Conservation (phyloP, 1,140 invertebrate species). For the Drosophila trapezifrons region DNA sequence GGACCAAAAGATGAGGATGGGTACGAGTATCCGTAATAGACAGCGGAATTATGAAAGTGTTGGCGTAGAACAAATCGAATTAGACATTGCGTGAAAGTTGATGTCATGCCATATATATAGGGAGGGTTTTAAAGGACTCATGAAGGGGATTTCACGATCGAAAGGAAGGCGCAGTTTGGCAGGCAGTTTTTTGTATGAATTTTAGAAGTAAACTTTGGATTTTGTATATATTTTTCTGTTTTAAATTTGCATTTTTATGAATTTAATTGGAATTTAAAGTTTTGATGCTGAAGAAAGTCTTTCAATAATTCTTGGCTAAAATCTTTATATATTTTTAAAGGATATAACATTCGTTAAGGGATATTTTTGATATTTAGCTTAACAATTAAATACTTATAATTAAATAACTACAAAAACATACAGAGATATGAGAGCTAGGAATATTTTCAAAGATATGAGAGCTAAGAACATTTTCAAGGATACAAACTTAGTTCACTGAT, state of each 20-base stretch:
- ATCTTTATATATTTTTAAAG: no score
- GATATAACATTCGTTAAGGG: no score
- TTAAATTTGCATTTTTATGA: background rate
- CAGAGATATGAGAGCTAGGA: no score
- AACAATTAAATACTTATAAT: no score
- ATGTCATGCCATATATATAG: slow-evolving; percentile 49
- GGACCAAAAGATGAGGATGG: slow-evolving; percentile 17
- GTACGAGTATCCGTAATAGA: slow-evolving; percentile 58
- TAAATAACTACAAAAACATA: no score
- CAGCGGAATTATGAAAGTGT: slow-evolving; percentile 82
- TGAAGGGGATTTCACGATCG: background rate
- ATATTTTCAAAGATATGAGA: no score
- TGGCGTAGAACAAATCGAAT: slow-evolving; percentile 82
- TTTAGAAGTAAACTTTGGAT: background rate
- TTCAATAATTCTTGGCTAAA: no score
- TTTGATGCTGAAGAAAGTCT: no score
- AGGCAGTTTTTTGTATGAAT: background rate
- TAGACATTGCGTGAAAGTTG: slow-evolving; percentile 73
- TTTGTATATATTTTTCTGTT: background rate
- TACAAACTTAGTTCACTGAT: no score
- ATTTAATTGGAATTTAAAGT: no score
- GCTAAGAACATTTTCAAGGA: no score
- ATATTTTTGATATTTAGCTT: no score
- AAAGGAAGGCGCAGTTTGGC: background rate
- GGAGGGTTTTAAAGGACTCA: slow-evolving; percentile 8